Evolutionary conservation across 2,888 invertebrate species (phyloP).

Genomic region (Uloborus plumipes): DNA sequence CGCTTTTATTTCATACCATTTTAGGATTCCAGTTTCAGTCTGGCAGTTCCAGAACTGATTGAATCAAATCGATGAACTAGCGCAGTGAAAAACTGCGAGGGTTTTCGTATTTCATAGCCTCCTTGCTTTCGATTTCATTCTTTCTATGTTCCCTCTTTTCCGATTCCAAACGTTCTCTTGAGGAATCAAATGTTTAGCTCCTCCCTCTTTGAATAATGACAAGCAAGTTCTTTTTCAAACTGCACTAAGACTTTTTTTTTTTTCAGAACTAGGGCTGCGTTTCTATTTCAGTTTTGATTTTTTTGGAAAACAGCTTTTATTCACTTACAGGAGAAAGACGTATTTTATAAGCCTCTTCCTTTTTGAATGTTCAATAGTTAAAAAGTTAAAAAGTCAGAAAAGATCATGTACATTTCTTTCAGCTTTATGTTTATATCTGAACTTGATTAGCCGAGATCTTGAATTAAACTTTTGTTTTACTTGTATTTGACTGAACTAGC

Average conservation of each 20-base stretch:
- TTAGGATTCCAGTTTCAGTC: conserved; percentile 18
- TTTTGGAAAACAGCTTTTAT: not conserved
- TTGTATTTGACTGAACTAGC: too few species aligned
- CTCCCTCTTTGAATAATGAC: conserved; percentile 35
- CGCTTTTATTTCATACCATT: conserved; percentile 29
- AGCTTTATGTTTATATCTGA: too few species aligned
- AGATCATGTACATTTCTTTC: too few species aligned
- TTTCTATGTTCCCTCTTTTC: conserved; percentile 26
- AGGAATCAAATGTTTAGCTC: conserved; percentile 28
- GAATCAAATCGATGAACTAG: conserved; percentile 44
- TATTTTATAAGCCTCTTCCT: too few species aligned
- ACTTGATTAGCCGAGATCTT: too few species aligned
- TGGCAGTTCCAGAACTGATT: conserved; percentile 29
- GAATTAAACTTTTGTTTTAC: too few species aligned
- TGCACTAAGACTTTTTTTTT: not conserved
- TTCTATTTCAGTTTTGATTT: conserved; percentile 5
- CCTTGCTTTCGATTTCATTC: not conserved
- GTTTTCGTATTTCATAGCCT: conserved; percentile 11
- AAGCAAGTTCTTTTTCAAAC: conserved; percentile 3
- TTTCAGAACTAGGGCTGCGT: not conserved
- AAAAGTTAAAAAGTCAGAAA: too few species aligned
- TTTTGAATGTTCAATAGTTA: too few species aligned
- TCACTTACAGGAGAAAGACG: not conserved
- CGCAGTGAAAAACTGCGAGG: conserved; percentile 25
- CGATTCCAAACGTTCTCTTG: conserved; percentile 12